Evolutionary conservation across 2,113 vertebrate genomes (phyloP), one percentile per base, ranked within the genome.

Genomic region (Dissostichus mawsoni): DNA sequence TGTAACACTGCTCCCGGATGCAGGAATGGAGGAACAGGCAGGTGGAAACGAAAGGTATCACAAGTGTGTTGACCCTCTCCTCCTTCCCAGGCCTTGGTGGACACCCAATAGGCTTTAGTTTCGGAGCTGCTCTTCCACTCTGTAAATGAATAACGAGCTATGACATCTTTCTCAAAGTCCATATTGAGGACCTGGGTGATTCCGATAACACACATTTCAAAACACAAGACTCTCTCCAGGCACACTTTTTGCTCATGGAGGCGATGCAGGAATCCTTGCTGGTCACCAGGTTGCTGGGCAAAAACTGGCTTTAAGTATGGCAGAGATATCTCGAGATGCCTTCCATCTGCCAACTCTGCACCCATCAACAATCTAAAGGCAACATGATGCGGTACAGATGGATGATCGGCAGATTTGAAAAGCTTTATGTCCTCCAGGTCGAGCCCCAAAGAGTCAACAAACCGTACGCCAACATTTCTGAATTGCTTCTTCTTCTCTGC

Each of bases 391-490:
- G 98, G 98, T 65, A 99, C 93, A 0, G 93, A 94, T 0, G 98
- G 98, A 78, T 98, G 95, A 23, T 99, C 98, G 16, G 95, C 96
- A 0, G 91, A 89, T 91, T 95, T 94, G 86, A 99, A 99, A 61
- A 97, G 89, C 87, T 95, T 97, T 12, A 99, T 94, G 66, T 98
- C 93, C 0, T 98, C 95, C 79, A 99, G 92, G 74, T 99, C 96
- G 75, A 99, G 87, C 11, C 98, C 98, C 86, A 99, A 89, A 0
- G 98, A 97, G 81, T 99, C 98, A 3, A 97, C 96, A 90, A 99
- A 99, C 45, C 97, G 94, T 11, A 99, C 98, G 0, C 95, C 94
- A 16, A 92, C 91, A 69, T 90, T 93, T 68, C 90, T 93, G 25
- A 69, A 90, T 4, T 92, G 92, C 51, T 84, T 92, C 62, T 80